Evolutionary conservation across 2,113 vertebrate species (phyloP).

Genomic region (Brachypteracias leptosomus): DNA sequence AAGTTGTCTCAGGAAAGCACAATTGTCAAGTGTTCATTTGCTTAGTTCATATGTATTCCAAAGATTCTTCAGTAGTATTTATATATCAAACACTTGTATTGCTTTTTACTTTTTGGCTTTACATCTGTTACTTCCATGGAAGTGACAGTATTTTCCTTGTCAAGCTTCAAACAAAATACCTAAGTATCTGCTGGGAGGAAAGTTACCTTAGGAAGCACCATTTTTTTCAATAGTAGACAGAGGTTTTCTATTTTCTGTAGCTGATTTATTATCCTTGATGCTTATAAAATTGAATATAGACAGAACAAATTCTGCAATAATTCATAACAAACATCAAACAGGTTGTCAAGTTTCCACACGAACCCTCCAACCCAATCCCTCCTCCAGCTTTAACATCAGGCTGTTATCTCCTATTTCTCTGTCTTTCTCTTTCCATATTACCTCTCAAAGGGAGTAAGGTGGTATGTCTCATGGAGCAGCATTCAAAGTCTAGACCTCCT

Average conservation of each 20-base stretch:
- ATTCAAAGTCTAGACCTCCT: neutral
- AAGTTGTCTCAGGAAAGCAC: neutral
- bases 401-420: neutral
- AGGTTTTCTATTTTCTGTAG: neutral
- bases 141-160: neutral
- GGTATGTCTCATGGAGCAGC: neutral
- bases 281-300: neutral
- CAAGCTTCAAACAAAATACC: neutral
- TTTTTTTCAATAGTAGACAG: neutral
- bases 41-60: neutral
- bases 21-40: neutral
- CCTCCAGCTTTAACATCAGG: neutral
- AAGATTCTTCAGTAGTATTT: neutral
- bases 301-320: neutral
- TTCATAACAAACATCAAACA: neutral
- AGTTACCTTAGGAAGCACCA: neutral
- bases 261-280: neutral
- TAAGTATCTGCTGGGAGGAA: neutral
- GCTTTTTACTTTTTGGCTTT: neutral
- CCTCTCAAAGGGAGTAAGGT: neutral
- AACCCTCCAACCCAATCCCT: neutral
- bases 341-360: neutral
- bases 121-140: neutral
- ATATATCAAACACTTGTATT: neutral
- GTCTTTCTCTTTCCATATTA: neutral